Evolutionary conservation across 2,888 invertebrate genomes (phyloP).

Genomic region (Choreutis nemorana): DNA sequence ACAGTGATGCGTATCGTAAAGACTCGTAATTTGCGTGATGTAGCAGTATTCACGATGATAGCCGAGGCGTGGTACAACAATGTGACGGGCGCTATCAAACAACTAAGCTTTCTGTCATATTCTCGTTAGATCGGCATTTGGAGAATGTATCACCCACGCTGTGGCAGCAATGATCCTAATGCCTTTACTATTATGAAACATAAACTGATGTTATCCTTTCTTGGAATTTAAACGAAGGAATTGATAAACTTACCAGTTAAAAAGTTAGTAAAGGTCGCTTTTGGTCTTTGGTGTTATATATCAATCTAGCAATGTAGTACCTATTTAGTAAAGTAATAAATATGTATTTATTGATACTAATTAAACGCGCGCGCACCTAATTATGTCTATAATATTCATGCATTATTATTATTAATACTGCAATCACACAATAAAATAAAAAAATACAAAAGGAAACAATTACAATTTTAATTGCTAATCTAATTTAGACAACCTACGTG

Average conservation of each 20-base stretch:
- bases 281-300: neutral
- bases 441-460: too few relatives aligned
- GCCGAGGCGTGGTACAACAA: constrained; percentile 17
- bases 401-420: too few relatives aligned
- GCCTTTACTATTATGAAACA: constrained; percentile 47
- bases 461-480: too few relatives aligned
- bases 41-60: constrained; percentile 48
- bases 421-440: too few relatives aligned
- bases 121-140: constrained; percentile 38
- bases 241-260: too few relatives aligned
- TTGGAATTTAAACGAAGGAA: constrained; percentile 31
- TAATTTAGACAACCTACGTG: too few relatives aligned
- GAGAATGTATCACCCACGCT: constrained; percentile 42
- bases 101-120: constrained; percentile 34
- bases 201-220: constrained; percentile 46
- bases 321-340: too few relatives aligned
- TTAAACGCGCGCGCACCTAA: too few relatives aligned
- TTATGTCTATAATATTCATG: too few relatives aligned
- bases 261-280: too few relatives aligned
- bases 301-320: neutral
- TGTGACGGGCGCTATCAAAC: constrained; percentile 21
- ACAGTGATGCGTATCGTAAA: constrained; percentile 32
- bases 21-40: constrained; percentile 52
- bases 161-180: constrained; percentile 37
- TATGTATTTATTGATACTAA: too few relatives aligned